phyloP scores from a whole-genome alignment of 2,888 invertebrate genomes.

The Emmelina monodactyla region DNA sequence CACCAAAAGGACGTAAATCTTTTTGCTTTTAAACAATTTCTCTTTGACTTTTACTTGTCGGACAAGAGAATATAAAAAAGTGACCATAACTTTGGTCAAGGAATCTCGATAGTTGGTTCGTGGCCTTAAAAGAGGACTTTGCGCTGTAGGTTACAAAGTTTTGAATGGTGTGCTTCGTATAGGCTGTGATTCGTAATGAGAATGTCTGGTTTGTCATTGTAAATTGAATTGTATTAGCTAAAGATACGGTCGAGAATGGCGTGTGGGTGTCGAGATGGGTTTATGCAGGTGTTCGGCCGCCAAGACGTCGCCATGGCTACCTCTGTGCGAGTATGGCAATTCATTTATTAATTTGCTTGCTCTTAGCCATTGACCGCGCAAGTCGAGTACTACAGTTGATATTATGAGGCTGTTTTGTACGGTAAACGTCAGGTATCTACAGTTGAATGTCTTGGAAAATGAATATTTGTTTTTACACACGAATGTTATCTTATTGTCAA shows the following conservation, averaged over 20 bases:
- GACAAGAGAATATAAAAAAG: constrained; percentile 27
- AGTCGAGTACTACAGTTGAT: too few species aligned
- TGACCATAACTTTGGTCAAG: constrained; percentile 31
- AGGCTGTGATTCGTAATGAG: constrained; percentile 62
- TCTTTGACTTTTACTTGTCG: constrained; percentile 22
- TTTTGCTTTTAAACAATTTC: constrained; percentile 21
- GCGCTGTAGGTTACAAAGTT: constrained; percentile 53
- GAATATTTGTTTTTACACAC: too few species aligned
- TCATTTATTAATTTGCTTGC: constrained; percentile 62
- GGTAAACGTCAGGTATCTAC: too few species aligned
- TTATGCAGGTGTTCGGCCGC: constrained; percentile 60
- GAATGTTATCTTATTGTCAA: too few species aligned
- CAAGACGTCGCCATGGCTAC: constrained; percentile 59
- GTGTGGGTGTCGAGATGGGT: constrained; percentile 35
- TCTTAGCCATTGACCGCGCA: constrained; percentile 26
- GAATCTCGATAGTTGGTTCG: constrained; percentile 39
- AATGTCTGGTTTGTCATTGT: constrained; percentile 20
- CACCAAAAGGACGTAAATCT: constrained; percentile 6
- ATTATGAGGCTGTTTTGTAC: too few species aligned
- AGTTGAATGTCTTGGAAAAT: too few species aligned
- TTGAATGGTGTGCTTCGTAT: constrained; percentile 61
- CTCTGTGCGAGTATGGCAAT: constrained; percentile 48
- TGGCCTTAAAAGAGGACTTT: constrained; percentile 50
- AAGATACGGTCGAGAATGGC: constrained; percentile 22
- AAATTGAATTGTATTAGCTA: background rate